These are phyloP conservation scores for Microcebus griseorufus DNA, from an alignment of 2,113 vertebrate species.

Conservation along the genomic window DNA sequence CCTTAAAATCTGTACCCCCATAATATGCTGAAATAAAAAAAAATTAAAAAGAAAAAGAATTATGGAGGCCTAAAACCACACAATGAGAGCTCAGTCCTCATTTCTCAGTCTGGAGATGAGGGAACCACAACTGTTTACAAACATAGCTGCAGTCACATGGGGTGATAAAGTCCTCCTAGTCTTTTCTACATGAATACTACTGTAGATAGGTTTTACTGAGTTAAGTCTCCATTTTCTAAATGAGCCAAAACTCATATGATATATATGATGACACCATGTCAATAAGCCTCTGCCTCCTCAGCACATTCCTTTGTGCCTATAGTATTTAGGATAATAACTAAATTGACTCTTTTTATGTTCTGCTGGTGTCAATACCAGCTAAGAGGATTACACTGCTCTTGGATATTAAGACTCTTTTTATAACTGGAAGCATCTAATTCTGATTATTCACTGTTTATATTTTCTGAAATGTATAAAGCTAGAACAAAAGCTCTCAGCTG, in stretches of 20 bases:
- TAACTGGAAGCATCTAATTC: slow-evolving; percentile 64
- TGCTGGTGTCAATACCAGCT: slow-evolving; percentile 27
- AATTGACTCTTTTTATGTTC: slow-evolving; percentile 56
- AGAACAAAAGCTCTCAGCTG: slow-evolving; percentile 38
- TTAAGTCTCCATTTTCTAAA: background rate
- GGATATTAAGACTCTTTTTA: slow-evolving; percentile 45
- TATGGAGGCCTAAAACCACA: background rate
- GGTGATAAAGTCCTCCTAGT: no score
- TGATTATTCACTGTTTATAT: slow-evolving; percentile 67
- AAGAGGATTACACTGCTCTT: slow-evolving; percentile 65
- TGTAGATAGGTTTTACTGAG: background rate
- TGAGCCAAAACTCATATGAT: background rate
- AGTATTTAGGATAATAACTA: slow-evolving; percentile 50
- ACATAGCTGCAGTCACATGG: background rate
- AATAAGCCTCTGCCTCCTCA: background rate
- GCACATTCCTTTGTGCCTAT: background rate
- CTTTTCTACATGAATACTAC: background rate
- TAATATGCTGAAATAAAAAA: no score
- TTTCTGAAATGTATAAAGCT: slow-evolving; percentile 60
- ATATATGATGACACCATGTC: background rate
- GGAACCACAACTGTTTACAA: background rate
- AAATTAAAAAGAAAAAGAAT: background rate
- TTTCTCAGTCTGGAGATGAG: background rate
- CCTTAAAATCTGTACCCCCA: no score
- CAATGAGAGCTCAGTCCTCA: background rate